Evolutionary conservation across 2,888 invertebrate genomes (phyloP), one percentile per base, ranked within the genome.

Genomic region (Erebia palarica): DNA sequence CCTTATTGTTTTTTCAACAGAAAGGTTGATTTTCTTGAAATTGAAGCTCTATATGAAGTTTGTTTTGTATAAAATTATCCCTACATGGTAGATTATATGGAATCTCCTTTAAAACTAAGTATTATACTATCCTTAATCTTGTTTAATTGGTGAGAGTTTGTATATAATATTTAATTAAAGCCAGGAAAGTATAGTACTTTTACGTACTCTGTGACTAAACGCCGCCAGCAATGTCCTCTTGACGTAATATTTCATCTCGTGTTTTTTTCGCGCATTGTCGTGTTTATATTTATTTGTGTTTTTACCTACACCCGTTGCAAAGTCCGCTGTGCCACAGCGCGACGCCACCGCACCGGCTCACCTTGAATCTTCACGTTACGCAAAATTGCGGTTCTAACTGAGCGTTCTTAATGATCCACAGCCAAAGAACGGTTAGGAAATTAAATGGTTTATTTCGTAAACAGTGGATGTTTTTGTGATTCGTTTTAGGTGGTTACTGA

Each of bases 281-380:
- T 58, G 21, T 47, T 7, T 4, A 13, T 58, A 59, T 49, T 59
- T 67, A 59, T 59, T 59, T 59, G 36, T 68, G 60, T 60, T 49
- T 51, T 27, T 27, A 9, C 2, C 14, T 68, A 61, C 13, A 36
- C 59, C 65, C 67, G 70, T 71, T 70, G 76, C 71, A 72, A 78
- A 79, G 77, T 76, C 74, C 74, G 75, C 73, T 71, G 77, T 74
- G 72, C 75, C 76, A 76, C 73, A 71, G 68, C 76, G 78, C 77
- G 78, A 76, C 75, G 80, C 75, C 80, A 87, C 86, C 79, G 80
- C 66, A 91, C 90, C 79, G 76, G 92, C 78, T 92, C 87, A 91
- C 92, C 92, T 92, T 92, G 92, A 89, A 86, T 84, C 83, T 84
- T 84, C 81, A 82, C 82, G 82, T 86, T 84, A 82, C 83, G 83